These are phyloP conservation scores for Allolobophora icterica DNA, from an alignment of 2,888 invertebrate genomes.

Conservation along the genomic window DNA sequence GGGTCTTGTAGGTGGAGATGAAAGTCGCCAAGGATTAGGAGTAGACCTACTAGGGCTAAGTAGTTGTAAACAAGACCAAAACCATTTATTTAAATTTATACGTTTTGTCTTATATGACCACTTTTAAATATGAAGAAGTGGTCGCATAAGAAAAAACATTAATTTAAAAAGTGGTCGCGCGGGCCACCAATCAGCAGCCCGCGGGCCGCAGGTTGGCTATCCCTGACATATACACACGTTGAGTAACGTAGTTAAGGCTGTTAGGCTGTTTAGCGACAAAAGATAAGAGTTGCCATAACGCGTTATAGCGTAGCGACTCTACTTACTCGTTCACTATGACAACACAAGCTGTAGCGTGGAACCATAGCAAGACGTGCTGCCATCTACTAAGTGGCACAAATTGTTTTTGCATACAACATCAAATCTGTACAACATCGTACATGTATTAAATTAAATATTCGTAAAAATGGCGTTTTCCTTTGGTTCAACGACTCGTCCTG, in stretches of 20 bases:
- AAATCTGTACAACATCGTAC: neutral
- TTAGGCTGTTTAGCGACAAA: neutral
- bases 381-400: neutral
- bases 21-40: no score
- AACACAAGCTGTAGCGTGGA: neutral
- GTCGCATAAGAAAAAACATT: no score
- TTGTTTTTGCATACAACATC: neutral
- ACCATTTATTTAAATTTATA: no score
- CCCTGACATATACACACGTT: neutral
- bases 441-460: neutral
- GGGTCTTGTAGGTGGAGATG: no score
- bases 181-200: no score
- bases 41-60: no score
- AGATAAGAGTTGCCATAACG: neutral
- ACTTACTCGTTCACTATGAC: neutral
- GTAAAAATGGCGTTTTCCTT: conserved; percentile 27
- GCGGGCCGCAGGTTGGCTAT: no score
- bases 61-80: no score
- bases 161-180: no score
- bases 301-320: neutral
- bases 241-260: neutral
- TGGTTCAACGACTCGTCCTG: neutral
- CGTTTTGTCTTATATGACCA: no score
- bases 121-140: no score
- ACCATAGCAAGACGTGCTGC: neutral